Percentiles rank a stretch among this genome's conserved stretches.
phyloP scores from a whole-genome alignment of 2,797 vertebrate genomes.

The Eptatretus atami region DNA sequence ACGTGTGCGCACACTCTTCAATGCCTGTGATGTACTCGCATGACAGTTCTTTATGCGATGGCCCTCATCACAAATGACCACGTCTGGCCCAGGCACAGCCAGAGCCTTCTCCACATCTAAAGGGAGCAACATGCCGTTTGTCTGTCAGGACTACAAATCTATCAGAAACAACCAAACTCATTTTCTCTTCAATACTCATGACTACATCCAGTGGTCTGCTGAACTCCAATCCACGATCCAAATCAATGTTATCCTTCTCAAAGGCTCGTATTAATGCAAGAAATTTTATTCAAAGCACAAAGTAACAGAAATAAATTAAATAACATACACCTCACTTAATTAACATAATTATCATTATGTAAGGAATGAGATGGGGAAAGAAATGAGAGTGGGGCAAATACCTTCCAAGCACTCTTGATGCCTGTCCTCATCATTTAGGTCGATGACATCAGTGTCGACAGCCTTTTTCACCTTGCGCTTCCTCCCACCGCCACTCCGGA shows the following conservation, averaged over 20 bases:
- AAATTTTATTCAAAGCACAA: too few species aligned
- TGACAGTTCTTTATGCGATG: constrained; percentile 98
- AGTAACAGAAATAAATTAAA: too few species aligned
- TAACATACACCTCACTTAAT: too few species aligned
- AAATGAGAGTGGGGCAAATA: constrained; percentile 12
- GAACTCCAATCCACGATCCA: background rate
- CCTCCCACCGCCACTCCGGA: constrained; percentile 33
- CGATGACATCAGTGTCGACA: constrained; percentile 66
- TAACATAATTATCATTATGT: too few species aligned
- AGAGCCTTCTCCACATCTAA: constrained; percentile 71
- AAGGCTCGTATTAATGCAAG: too few species aligned
- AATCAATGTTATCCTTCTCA: background rate
- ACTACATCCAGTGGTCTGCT: background rate
- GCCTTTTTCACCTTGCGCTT: constrained; percentile 91
- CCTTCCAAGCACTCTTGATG: constrained; percentile 93
- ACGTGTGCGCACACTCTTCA: constrained; percentile 80
- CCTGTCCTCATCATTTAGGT: constrained; percentile 82
- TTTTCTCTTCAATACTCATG: background rate
- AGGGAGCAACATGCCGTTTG: background rate
- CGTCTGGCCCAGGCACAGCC: constrained; percentile 65
- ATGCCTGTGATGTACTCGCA: constrained; percentile 77
- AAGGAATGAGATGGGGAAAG: background rate
- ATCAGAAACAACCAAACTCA: constrained; percentile 7
- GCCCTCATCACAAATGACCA: constrained; percentile 95
- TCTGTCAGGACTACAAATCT: too few species aligned